Percentiles rank a stretch among this genome's conserved stretches.
phyloP scores from a whole-genome alignment of 2,888 invertebrate genomes.

The Eupithecia subfuscata region DNA sequence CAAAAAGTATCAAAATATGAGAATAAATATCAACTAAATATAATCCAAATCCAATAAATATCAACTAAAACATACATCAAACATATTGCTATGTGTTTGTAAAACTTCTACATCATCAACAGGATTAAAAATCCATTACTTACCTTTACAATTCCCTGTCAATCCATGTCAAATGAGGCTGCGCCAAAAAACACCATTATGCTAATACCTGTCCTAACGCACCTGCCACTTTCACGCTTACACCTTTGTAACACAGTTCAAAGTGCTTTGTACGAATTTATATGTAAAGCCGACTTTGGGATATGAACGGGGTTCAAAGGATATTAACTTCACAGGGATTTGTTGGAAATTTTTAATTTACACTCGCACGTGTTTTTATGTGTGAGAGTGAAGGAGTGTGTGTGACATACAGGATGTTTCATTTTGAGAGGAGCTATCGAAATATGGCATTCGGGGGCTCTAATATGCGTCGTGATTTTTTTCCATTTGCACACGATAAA shows the following conservation, averaged over 20 bases:
- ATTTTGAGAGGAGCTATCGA: constrained; percentile 11
- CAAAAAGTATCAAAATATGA: background rate
- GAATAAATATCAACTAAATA: background rate
- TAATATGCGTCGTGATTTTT: background rate
- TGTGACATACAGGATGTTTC: constrained; percentile 16
- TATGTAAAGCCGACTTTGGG: constrained; percentile 45
- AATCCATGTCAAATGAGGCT: constrained; percentile 38
- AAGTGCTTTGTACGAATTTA: constrained; percentile 33
- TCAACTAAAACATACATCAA: background rate
- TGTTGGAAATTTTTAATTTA: constrained; percentile 47
- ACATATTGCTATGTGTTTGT: background rate
- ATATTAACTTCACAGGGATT: constrained; percentile 49
- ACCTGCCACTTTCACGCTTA: constrained; percentile 19
- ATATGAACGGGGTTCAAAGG: constrained; percentile 46
- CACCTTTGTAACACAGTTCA: constrained; percentile 17
- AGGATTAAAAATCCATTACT: constrained; percentile 42
- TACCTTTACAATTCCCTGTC: constrained; percentile 38
- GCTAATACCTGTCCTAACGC: constrained; percentile 31
- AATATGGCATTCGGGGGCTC: background rate
- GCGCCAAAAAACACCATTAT: constrained; percentile 35
- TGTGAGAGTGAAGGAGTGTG: constrained; percentile 23
- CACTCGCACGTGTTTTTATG: constrained; percentile 28
- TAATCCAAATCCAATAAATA: background rate
- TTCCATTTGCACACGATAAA: background rate
- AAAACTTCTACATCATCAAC: constrained; percentile 19